These are phyloP conservation scores for Epinephelus moara DNA, from an alignment of 2,113 vertebrate species.

Conservation along the genomic window DNA sequence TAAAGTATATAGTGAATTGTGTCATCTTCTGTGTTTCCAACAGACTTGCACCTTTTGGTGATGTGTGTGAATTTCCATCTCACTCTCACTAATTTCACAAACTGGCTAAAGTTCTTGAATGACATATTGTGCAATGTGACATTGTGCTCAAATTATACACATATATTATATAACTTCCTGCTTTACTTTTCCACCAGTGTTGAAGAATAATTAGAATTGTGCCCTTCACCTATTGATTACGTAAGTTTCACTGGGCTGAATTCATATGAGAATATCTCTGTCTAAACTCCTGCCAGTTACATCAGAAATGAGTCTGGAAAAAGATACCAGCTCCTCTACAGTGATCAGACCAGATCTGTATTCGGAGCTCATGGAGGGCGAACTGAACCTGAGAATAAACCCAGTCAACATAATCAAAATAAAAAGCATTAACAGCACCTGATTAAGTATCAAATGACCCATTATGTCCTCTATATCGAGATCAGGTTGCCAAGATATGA, in stretches of 20 bases:
- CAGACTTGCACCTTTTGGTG: background rate
- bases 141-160: background rate
- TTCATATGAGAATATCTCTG: conserved; percentile 13
- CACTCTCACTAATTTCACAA: background rate
- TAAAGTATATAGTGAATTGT: background rate
- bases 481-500: conserved; percentile 37
- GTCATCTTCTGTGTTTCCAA: background rate
- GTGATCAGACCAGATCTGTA: conserved; percentile 33
- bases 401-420: conserved; percentile 19
- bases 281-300: conserved; percentile 24
- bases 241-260: conserved; percentile 32
- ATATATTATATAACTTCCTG: conserved; percentile 23
- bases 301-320: conserved; percentile 36
- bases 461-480: conserved; percentile 7
- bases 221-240: conserved; percentile 45
- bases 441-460: conserved; percentile 46
- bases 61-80: no score
- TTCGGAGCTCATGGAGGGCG: conserved; percentile 13
- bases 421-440: conserved; percentile 24
- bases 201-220: conserved; percentile 11
- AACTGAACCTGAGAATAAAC: conserved; percentile 14
- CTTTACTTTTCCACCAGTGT: background rate
- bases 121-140: background rate
- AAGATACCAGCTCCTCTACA: conserved; percentile 32
- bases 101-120: background rate